Conservation (phyloP, 2,797 vertebrate genomes). For the Tinamus major region DNA sequence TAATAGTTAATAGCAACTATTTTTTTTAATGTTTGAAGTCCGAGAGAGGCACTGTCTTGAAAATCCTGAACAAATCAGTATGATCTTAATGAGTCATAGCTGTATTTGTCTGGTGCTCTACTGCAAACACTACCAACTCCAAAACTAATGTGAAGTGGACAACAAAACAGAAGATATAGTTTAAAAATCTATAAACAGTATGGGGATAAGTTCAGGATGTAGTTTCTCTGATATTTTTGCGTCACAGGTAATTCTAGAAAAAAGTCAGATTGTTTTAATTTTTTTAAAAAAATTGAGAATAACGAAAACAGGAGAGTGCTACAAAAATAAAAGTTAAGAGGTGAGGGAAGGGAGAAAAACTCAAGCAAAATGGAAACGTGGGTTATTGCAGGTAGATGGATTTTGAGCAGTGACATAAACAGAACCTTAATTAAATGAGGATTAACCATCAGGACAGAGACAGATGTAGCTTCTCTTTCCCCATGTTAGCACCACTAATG, state of each 20-base stretch:
- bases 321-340: background rate
- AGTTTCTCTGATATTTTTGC: background rate
- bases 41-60: background rate
- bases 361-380: background rate
- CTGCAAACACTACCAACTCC: background rate
- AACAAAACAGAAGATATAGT: background rate
- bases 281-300: background rate
- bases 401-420: background rate
- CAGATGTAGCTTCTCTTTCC: background rate
- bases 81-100: background rate
- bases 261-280: background rate
- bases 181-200: background rate
- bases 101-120: background rate
- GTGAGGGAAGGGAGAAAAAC: background rate
- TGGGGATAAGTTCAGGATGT: background rate
- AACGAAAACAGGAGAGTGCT: background rate
- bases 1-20: background rate
- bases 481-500: background rate
- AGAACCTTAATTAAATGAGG: background rate
- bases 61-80: background rate
- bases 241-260: background rate
- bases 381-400: background rate
- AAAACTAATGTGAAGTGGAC: background rate
- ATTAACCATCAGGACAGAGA: background rate
- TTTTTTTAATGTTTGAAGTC: background rate